phyloP scores from a whole-genome alignment of 1,140 invertebrate species.

The Hermatobates lingyangjiaoensis region DNA sequence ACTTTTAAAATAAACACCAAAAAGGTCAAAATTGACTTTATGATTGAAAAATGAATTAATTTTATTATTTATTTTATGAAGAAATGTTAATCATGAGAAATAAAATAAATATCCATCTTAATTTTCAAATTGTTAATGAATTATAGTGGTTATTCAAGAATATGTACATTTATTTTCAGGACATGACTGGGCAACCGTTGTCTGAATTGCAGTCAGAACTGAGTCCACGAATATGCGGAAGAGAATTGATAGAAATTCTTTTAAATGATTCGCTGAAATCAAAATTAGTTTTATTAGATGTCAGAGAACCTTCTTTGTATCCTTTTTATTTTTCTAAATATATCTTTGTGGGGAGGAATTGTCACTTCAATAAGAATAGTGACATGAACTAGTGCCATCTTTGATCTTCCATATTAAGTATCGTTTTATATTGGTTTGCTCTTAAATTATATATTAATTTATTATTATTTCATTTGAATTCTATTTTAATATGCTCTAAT shows the following conservation, averaged over 20 bases:
- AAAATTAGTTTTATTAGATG: constrained; percentile 56
- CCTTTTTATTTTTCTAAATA: constrained; percentile 48
- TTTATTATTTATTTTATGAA: not conserved
- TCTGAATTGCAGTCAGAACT: constrained; percentile 47
- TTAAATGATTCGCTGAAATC: constrained; percentile 32
- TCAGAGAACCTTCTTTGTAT: constrained; percentile 51
- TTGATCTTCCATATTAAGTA: constrained; percentile 25
- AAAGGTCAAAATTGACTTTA: not conserved
- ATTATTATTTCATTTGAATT: no score
- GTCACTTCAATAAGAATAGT: constrained; percentile 57
- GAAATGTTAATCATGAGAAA: not conserved
- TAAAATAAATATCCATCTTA: not conserved
- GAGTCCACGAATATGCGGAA: constrained; percentile 62
- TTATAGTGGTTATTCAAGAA: constrained; percentile 10
- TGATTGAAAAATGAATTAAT: not conserved
- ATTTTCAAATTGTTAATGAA: constrained; percentile 2
- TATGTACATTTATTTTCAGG: constrained; percentile 32
- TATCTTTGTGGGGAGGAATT: constrained; percentile 62
- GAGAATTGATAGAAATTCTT: constrained; percentile 59
- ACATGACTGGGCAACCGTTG: constrained; percentile 45
- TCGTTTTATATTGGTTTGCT: no score
- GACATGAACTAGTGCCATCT: constrained; percentile 5
- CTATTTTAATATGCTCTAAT: no score
- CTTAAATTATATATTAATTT: no score
- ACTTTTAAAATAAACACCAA: no score